Conservation (phyloP, 1,140 invertebrate genomes). For the Venustaconcha ellipsiformis region DNA sequence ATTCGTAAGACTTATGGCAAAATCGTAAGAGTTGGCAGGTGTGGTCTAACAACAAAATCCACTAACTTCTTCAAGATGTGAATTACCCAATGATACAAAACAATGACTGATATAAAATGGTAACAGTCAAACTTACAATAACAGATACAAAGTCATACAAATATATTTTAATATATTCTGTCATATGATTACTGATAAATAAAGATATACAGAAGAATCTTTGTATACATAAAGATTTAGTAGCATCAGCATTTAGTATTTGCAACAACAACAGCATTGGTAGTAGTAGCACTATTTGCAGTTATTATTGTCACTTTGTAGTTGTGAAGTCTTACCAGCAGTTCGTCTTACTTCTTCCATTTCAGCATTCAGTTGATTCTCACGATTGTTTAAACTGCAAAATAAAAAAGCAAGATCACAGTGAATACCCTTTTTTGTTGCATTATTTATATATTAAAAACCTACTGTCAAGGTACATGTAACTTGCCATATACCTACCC, state of each 20-base stretch:
- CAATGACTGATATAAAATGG: no score
- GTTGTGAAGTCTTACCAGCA: slow-evolving; percentile 49
- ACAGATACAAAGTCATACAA: not conserved
- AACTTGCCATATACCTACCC: no score
- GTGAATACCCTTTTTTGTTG: no score
- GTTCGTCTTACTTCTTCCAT: slow-evolving; percentile 53
- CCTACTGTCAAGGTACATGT: no score
- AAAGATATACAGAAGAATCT: not conserved
- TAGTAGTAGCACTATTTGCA: not conserved
- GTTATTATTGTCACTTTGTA: not conserved
- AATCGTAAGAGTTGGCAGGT: no score
- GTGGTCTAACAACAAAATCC: no score
- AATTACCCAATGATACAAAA: no score
- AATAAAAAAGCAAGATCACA: slow-evolving; percentile 5
- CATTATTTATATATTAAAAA: no score
- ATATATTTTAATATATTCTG: not conserved
- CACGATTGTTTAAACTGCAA: slow-evolving; percentile 52
- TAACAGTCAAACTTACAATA: no score
- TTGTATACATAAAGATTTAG: not conserved
- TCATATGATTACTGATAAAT: not conserved
- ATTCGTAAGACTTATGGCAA: no score
- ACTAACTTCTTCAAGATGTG: no score
- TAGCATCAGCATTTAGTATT: not conserved
- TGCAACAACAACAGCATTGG: not conserved
- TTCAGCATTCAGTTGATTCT: slow-evolving; percentile 44